Conservation (phyloP, 1,140 invertebrate genomes). For the Apis dorsata region DNA sequence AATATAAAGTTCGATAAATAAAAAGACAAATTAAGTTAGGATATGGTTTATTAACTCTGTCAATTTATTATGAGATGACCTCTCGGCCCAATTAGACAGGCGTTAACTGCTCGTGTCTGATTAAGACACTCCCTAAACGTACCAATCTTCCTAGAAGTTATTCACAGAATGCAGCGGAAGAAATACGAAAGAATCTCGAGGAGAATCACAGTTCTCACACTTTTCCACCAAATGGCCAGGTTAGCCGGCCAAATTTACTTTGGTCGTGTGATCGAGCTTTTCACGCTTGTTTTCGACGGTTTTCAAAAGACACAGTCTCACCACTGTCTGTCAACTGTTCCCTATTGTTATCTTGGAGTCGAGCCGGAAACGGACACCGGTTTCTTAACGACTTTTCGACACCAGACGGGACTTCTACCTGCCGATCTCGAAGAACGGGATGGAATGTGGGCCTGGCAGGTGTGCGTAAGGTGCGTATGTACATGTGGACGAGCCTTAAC, state of each 20-base stretch:
- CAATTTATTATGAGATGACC: background rate
- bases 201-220: background rate
- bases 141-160: background rate
- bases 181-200: background rate
- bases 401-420: constrained; percentile 54
- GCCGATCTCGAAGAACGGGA: constrained; percentile 31
- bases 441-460: constrained; percentile 69
- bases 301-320: background rate
- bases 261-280: background rate
- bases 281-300: background rate
- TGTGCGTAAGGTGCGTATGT: constrained; percentile 17
- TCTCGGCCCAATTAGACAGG: background rate
- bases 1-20: too few species aligned
- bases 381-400: constrained; percentile 50
- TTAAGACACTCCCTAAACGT: background rate
- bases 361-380: constrained; percentile 31
- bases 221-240: background rate
- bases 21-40: too few species aligned
- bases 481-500: background rate
- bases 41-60: background rate
- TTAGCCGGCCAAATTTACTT: background rate
- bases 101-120: background rate
- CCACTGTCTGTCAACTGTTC: constrained; percentile 23
- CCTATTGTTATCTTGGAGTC: constrained; percentile 33
- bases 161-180: background rate